A percentile compares a stretch with the other conserved stretches of the same genome.
Conservation (phyloP, 2,797 vertebrate genomes). For the Ctenopoma kingsleyae region DNA sequence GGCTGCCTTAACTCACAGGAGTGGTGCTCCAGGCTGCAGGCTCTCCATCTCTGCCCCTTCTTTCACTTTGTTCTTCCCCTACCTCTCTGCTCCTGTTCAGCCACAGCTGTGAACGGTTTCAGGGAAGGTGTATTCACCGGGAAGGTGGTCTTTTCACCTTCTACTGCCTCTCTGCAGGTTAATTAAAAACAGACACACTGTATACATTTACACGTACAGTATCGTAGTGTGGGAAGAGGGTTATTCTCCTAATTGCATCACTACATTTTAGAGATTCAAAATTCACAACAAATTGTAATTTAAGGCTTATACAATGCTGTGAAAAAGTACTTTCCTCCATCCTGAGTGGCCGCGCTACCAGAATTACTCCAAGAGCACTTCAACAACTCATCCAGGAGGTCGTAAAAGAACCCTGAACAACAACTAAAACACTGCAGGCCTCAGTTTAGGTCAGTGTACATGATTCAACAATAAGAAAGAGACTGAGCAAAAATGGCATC, state of each 20-base stretch:
- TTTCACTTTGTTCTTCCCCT: conserved; percentile 60
- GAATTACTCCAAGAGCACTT: too few species aligned
- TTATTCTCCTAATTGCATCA: background rate
- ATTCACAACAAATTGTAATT: conserved; percentile 5
- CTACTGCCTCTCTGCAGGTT: conserved; percentile 9
- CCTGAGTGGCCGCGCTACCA: too few species aligned
- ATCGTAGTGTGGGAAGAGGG: conserved; percentile 10
- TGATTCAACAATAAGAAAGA: too few species aligned
- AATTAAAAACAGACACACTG: conserved; percentile 8
- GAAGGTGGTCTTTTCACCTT: conserved; percentile 56
- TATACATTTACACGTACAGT: background rate
- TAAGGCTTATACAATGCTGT: background rate
- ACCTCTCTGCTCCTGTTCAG: conserved; percentile 42
- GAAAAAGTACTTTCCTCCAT: too few species aligned
- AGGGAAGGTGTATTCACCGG: conserved; percentile 46
- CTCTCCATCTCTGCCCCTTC: conserved; percentile 38
- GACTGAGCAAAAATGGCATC: too few species aligned
- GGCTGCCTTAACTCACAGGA: conserved; percentile 64
- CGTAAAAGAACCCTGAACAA: too few species aligned
- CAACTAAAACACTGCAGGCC: too few species aligned
- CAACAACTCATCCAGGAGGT: too few species aligned
- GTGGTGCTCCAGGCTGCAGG: conserved; percentile 59
- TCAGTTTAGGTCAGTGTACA: too few species aligned
- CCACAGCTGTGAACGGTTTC: conserved; percentile 47
- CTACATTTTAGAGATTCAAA: background rate